phyloP scores from a whole-genome alignment of 2,888 invertebrate genomes.

The Neoscelio sp. region DNA sequence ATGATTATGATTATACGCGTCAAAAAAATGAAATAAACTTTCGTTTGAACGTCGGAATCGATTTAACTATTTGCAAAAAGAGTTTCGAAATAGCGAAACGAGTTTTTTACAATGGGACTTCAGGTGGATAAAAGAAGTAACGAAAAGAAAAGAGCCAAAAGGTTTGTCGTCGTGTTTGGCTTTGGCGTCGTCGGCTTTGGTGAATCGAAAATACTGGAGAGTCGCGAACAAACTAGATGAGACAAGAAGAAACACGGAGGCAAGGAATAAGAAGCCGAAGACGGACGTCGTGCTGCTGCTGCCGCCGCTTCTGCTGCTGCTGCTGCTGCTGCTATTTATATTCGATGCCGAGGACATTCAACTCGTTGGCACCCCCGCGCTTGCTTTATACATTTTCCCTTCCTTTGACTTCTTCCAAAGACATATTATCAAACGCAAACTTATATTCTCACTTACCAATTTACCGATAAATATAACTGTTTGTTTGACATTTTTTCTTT shows the following conservation, averaged over 20 bases:
- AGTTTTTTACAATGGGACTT: conserved; percentile 25
- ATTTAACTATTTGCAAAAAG: conserved; percentile 20
- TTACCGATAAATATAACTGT: too few species aligned
- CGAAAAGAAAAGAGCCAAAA: conserved; percentile 25
- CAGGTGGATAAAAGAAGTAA: conserved; percentile 29
- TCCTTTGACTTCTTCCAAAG: conserved; percentile 15
- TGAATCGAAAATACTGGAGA: conserved; percentile 48
- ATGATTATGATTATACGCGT: too few species aligned
- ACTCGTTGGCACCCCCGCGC: conserved; percentile 59
- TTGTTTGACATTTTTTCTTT: conserved; percentile 24
- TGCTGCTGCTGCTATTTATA: conserved; percentile 70
- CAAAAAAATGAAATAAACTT: neutral
- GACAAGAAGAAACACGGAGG: conserved; percentile 54
- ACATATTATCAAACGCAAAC: conserved; percentile 9
- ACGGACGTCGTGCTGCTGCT: conserved; percentile 48
- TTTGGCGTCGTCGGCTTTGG: conserved; percentile 26
- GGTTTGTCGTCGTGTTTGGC: conserved; percentile 10
- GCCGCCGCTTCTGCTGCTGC: too few species aligned
- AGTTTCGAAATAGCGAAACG: conserved; percentile 20
- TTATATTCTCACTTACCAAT: neutral
- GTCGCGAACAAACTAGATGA: conserved; percentile 73
- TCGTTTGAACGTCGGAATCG: conserved; percentile 1
- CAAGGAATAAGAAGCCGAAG: conserved; percentile 51
- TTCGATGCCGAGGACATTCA: conserved; percentile 62
- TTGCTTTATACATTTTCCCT: conserved; percentile 21